These are phyloP conservation scores for Malthinus flaveolus DNA, from an alignment of 2,888 invertebrate genomes.

Conservation along the genomic window DNA sequence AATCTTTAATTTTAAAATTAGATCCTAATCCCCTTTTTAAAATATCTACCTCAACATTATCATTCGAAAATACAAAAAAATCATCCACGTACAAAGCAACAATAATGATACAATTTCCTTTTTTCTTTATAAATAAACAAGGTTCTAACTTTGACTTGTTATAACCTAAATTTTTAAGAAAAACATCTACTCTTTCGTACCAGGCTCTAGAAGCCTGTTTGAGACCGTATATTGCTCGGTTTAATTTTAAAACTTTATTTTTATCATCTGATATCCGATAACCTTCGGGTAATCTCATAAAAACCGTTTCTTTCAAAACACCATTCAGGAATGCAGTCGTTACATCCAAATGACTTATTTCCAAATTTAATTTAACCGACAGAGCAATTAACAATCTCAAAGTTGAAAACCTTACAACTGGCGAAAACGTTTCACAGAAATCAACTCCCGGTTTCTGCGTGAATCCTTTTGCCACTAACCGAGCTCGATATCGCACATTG, in stretches of 20 bases:
- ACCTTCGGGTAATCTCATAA: neutral
- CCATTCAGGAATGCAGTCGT: too few species aligned
- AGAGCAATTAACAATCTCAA: too few species aligned
- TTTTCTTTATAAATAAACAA: neutral
- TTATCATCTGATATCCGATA: neutral
- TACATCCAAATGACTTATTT: too few species aligned
- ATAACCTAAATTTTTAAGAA: conserved; percentile 3
- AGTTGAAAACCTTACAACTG: too few species aligned
- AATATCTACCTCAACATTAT: neutral
- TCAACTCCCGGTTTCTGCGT: conserved; percentile 15
- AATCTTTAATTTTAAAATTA: too few species aligned
- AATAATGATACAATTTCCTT: neutral
- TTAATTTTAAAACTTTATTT: conserved; percentile 3
- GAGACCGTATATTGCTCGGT: conserved; percentile 1
- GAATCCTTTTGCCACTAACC: conserved; percentile 26
- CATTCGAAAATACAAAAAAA: conserved; percentile 6
- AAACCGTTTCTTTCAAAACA: too few species aligned
- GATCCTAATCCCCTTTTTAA: too few species aligned
- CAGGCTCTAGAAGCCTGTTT: conserved; percentile 1
- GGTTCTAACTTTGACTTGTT: conserved; percentile 8
- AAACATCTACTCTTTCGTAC: neutral
- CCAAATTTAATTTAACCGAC: too few species aligned
- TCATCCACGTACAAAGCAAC: conserved; percentile 1
- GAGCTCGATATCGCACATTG: conserved; percentile 25
- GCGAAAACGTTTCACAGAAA: too few species aligned